Evolutionary conservation across 2,888 invertebrate species (phyloP), one percentile per base, ranked within the genome.

Genomic region (Ametastegia equiseti): DNA sequence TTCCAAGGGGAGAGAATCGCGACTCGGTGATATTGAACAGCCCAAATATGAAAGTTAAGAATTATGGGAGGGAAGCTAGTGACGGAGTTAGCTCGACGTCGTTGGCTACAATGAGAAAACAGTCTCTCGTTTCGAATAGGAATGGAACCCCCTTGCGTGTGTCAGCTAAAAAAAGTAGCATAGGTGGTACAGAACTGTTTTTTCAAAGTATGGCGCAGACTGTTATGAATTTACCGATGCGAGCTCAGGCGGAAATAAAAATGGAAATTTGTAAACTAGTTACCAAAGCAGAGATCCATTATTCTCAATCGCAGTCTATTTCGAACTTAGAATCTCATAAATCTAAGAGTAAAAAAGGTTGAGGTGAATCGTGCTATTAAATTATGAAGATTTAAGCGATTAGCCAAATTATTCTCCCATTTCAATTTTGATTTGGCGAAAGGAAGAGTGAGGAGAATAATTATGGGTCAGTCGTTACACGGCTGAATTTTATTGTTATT

Each of bases 231-330:
- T 50, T 81, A 23, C 81, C 81, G 0, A 77, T 77, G 81, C 42
- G 63, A 6, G 75, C 63, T 13, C 81, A 81, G 60, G 81, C 81
- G 13, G 73, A 81, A 23, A 81, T 81, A 0, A 81, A 81, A 81
- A 81, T 81, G 81, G 81, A 81, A 47, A 81, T 81, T 27, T 81
- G 81, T 39, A 77, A 63, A 50, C 15, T 81, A 19, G 81, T 81
- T 47, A 81, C 77, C 13, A 77, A 30, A 23, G 81, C 81, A 23
- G 81, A 81, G 13, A 81, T 81, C 13, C 45, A 81, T 13, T n/a
- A 81, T 73, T 77, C 36, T 6, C 11, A 19, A 27, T 50, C 45
- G 11, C 54, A 47, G 27, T 30, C 33, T 0, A 47, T 0, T 6
- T 13, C 71, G 13, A 47, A 47, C 2, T 15, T 71, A 30, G 71